Evolutionary conservation across 2,888 invertebrate species (phyloP), one percentile per base, ranked within the genome.

Genomic region (Cerastis rubricosa): DNA sequence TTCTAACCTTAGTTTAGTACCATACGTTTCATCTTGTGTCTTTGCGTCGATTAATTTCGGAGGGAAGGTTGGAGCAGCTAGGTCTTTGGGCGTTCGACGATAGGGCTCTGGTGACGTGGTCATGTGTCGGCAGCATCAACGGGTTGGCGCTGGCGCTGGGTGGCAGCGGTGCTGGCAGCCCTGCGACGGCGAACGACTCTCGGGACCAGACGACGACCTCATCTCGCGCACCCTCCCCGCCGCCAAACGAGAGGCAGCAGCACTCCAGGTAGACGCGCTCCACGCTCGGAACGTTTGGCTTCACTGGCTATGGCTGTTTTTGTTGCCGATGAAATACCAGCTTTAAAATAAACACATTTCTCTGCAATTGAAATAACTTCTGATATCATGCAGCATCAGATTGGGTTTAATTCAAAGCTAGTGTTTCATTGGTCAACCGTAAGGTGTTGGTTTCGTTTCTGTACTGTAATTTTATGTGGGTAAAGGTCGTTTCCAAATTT

Each of bases 61-160:
- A 85, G 72, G 71, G 78, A 84, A 83, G 82, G 83, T 87, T 95
- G 96, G 96, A 96, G 96, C 96, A 95, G 94, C 90, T 95, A 94
- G 90, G 95, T 93, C 90, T 88, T 72, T 79, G 81, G 84, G 88
- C 87, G 89, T 85, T 89, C 87, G 89, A 90, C 91, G 94, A 92
- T 94, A 95, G 95, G 95, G 95, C 94, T 94, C 93, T 96, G 96
- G 96, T 97, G 96, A 96, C 95, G 93, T 96, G 94, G 96, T 95
- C 94, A 92, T 96, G 96, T 96, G 95, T 97, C 96, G 94, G 92
- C 97, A 97, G 97, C 94, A 97, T 97, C 96, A 96, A 93, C 96
- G 97, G 97, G 92, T 89, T 97, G 97, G 97, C 97, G 95, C 89
- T 97, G 96, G 97, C 97, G 93, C 95, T 97, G 91, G 97, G 96